Evolutionary conservation across 2,797 vertebrate genomes (phyloP), one percentile per base, ranked within the genome.

Genomic region (Dallia pectoralis): DNA sequence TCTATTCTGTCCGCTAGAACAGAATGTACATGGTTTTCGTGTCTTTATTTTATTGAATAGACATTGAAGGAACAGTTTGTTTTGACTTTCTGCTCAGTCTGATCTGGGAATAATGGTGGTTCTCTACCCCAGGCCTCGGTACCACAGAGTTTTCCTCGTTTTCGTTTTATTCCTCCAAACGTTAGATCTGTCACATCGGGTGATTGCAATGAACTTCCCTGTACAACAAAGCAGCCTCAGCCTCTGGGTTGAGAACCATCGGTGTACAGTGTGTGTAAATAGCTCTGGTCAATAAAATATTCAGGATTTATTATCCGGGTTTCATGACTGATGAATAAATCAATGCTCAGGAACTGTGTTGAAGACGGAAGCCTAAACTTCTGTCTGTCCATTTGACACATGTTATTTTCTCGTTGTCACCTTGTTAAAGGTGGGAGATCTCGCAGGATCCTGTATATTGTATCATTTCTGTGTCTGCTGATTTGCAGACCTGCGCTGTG

Each of bases 1-100:
- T 14, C 12, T 3, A 9, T 59, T 75, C 66, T 82, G 77, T 80
- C 74, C 79, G 81, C 59, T 76, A 70, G 76, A 72, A 70, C 49
- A 63, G 68, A 76, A 36, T 80, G 75, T 82, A 86, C 81, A 83
- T 74, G 0, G 15, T 30, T 30, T 7, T 15, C 15, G 48, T 5
- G 30, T 16, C 90, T 91, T 92, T 44, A 44, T 44, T 85, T 88
- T 87, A 74, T 78, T 83, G 81, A 67, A 44, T 91, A 85, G 90
- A 88, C 76, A 87, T 59, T 83, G 74, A 83, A 62, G 78, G 65
- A 75, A 79, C 25, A 19, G 69, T 59, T 63, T 77, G 16, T 75
- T 62, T 71, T 64, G 51, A 62, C 32, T 48, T 40, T 64, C 25
- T 74, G 30, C 47, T 64, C 59, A 33, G 48, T 48, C 25, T 30